A percentile compares a stretch with the other conserved stretches of the same genome.
These are phyloP conservation scores for Leptodirus hochenwartii DNA, from an alignment of 2,888 invertebrate genomes.

Conservation along the genomic window DNA sequence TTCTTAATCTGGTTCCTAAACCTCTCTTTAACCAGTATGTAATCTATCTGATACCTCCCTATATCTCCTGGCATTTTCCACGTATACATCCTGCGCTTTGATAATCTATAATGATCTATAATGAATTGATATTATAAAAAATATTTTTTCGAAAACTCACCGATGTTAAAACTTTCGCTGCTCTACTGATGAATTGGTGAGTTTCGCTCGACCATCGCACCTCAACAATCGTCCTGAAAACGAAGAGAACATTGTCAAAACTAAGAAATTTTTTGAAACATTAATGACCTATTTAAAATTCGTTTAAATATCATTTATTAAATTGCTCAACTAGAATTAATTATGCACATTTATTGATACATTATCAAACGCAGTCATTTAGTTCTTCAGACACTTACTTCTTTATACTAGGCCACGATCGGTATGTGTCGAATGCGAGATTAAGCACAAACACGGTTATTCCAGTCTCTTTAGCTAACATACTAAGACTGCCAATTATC, in stretches of 20 bases:
- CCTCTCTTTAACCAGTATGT: no score
- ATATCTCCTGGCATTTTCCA: no score
- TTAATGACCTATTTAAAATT: constrained; percentile 1
- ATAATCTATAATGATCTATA: no score
- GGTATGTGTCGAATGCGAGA: constrained; percentile 56
- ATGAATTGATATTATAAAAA: no score
- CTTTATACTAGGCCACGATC: constrained; percentile 48
- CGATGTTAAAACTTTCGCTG: constrained; percentile 39
- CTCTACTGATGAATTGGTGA: constrained; percentile 38
- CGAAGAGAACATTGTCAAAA: constrained; percentile 11
- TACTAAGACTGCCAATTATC: constrained; percentile 53
- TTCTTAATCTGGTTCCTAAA: no score
- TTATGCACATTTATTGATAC: no score
- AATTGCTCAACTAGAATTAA: no score
- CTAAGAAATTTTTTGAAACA: constrained; percentile 3
- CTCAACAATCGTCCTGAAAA: constrained; percentile 34
- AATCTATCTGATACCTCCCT: no score
- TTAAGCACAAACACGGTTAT: constrained; percentile 65
- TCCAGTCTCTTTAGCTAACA: constrained; percentile 79
- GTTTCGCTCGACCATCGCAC: constrained; percentile 40
- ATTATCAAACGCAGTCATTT: no score
- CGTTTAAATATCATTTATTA: background rate
- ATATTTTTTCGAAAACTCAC: constrained; percentile 26
- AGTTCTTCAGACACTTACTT: constrained; percentile 38
- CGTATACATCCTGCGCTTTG: no score